phyloP scores from a whole-genome alignment of 2,888 invertebrate genomes.

The Bellardia pandia region DNA sequence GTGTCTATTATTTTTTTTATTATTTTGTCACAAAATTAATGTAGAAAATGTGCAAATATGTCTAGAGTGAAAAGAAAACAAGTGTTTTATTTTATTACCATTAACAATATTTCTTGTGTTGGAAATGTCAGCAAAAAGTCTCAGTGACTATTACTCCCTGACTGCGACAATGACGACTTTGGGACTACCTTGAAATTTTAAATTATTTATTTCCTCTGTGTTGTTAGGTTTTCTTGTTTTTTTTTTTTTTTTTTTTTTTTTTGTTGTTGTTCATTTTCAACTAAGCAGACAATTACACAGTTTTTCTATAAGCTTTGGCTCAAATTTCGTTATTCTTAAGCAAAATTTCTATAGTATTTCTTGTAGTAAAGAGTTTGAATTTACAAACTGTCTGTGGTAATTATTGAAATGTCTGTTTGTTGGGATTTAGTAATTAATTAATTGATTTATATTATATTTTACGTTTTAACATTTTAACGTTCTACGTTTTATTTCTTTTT shows the following conservation, averaged over 20 bases:
- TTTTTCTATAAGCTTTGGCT: conserved; percentile 34
- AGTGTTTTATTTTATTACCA: conserved; percentile 64
- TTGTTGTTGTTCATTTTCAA: conserved; percentile 23
- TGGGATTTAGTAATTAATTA: conserved; percentile 75
- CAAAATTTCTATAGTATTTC: conserved; percentile 3
- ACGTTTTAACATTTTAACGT: background rate
- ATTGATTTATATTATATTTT: conserved; percentile 73
- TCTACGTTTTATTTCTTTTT: conserved; percentile 71
- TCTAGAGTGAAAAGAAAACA: conserved; percentile 43
- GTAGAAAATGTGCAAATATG: conserved; percentile 47
- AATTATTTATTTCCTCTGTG: conserved; percentile 56
- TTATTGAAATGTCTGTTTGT: conserved; percentile 66
- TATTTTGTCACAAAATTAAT: conserved; percentile 49
- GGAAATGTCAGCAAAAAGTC: conserved; percentile 48
- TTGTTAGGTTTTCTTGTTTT: background rate
- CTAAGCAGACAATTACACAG: conserved; percentile 5
- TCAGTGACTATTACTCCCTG: conserved; percentile 38
- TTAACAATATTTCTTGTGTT: conserved; percentile 48
- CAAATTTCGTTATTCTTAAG: conserved; percentile 46
- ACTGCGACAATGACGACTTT: conserved; percentile 36
- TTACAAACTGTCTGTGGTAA: conserved; percentile 39
- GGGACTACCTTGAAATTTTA: conserved; percentile 64
- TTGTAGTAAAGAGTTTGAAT: background rate
- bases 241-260: background rate
- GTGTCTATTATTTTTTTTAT: background rate